Conservation (phyloP, 1,140 invertebrate species). For the Drosophila sturtevanti region DNA sequence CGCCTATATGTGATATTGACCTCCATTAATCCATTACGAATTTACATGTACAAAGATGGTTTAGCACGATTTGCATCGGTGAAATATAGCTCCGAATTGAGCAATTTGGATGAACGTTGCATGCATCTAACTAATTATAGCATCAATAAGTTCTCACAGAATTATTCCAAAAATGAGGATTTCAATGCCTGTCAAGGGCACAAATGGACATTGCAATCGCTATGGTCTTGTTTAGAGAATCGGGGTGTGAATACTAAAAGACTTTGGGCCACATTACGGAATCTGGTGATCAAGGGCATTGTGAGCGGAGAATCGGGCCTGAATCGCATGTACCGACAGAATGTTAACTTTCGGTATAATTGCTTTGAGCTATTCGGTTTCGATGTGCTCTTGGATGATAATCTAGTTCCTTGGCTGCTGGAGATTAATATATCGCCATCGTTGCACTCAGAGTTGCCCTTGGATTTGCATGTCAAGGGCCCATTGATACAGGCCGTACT, state of each 20-base stretch:
- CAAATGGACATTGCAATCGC: constrained; percentile 92
- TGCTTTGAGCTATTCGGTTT: constrained; percentile 93
- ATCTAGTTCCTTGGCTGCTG: constrained; percentile 96
- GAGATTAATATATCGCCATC: constrained; percentile 98
- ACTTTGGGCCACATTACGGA: constrained; percentile 91
- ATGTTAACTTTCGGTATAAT: constrained; percentile 89
- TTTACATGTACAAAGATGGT: constrained; percentile 98
- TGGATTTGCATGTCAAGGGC: constrained; percentile 97
- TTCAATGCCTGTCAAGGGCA: constrained; percentile 92
- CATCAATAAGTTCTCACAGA: constrained; percentile 95
- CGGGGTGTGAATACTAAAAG: constrained; percentile 89
- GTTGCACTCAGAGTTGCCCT: constrained; percentile 94
- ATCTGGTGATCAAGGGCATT: constrained; percentile 92
- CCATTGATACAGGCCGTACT: constrained; percentile 94
- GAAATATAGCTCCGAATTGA: constrained; percentile 91
- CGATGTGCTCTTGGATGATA: constrained; percentile 91
- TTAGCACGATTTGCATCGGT: constrained; percentile 96
- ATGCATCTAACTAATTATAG: constrained; percentile 99
- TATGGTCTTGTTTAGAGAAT: constrained; percentile 89
- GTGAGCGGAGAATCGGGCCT: constrained; percentile 90
- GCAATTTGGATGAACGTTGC: constrained; percentile 92
- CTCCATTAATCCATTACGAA: constrained; percentile 94
- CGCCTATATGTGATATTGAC: constrained; percentile 97
- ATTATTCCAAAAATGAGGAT: constrained; percentile 93
- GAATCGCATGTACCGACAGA: constrained; percentile 87